Percentiles rank a stretch among this genome's conserved stretches.
Evolutionary conservation across 2,113 vertebrate species (phyloP).

Genomic region (Mus pahari): DNA sequence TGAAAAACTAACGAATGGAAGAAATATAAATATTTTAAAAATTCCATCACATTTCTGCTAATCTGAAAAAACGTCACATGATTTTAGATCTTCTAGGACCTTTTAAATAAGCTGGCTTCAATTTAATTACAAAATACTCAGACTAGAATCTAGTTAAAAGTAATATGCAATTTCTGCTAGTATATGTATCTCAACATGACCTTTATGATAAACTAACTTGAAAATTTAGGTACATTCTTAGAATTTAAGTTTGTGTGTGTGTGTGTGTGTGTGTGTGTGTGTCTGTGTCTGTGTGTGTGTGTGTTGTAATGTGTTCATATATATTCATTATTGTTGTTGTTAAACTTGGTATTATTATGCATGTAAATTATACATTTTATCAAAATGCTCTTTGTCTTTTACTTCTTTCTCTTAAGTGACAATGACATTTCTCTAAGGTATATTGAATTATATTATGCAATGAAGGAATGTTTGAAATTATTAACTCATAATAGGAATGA

Average conservation of each 20-base stretch:
- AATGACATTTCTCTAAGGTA: conserved; percentile 22
- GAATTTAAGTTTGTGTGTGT: background rate
- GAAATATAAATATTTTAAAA: background rate
- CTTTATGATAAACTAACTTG: background rate
- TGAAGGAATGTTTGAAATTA: background rate
- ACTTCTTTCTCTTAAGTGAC: conserved; percentile 12
- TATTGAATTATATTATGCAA: background rate
- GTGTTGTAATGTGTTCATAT: background rate
- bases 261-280: no score
- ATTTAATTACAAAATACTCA: background rate
- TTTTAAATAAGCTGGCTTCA: background rate
- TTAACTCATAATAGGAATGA: background rate
- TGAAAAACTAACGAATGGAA: no score
- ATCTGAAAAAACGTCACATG: background rate
- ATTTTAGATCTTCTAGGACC: background rate
- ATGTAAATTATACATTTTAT: background rate
- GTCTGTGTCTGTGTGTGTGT: no score
- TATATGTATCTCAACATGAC: background rate
- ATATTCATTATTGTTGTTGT: background rate
- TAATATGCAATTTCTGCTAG: background rate
- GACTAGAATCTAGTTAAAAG: conserved; percentile 9
- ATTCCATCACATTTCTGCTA: background rate
- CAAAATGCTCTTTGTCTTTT: background rate
- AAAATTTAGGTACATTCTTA: background rate
- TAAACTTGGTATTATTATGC: background rate